Percentiles rank a stretch among this genome's conserved stretches.
These are phyloP conservation scores for Palythoa grandis DNA, from an alignment of 92 coral and sea anemone genomes.

Conservation along the genomic window DNA sequence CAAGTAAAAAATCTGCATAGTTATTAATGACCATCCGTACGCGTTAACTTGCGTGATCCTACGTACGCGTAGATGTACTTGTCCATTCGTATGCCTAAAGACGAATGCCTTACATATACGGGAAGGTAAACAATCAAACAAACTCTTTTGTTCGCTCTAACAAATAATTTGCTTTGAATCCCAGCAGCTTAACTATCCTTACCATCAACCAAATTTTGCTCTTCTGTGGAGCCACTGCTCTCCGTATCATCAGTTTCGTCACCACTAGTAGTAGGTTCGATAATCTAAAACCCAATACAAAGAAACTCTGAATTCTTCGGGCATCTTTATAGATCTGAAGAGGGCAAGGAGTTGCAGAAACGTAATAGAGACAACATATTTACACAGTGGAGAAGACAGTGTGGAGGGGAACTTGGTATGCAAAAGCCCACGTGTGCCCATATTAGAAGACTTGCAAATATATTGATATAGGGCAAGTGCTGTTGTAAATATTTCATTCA, in stretches of 20 bases:
- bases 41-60: not conserved
- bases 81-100: not conserved
- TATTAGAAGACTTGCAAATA: too few relatives aligned
- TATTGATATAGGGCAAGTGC: too few relatives aligned
- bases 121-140: not conserved
- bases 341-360: too few relatives aligned
- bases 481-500: too few relatives aligned
- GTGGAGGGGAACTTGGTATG: too few relatives aligned
- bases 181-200: not conserved
- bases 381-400: not conserved
- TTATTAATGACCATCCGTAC: not conserved
- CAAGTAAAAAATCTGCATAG: not conserved
- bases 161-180: not conserved
- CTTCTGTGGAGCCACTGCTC: conserved; percentile 11
- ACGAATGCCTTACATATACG: too few relatives aligned
- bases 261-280: conserved; percentile 5
- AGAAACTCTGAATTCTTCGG: not conserved
- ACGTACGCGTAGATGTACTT: not conserved
- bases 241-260: conserved; percentile 18
- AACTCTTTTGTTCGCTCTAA: not conserved
- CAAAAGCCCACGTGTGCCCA: too few relatives aligned
- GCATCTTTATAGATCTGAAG: not conserved
- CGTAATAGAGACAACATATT: too few relatives aligned
- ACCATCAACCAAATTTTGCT: conserved; percentile 16
- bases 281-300: not conserved